A percentile compares a stretch with the other conserved stretches of the same genome.
phyloP scores from a whole-genome alignment of 2,888 invertebrate species.

The Pachliopta kotzebuea region DNA sequence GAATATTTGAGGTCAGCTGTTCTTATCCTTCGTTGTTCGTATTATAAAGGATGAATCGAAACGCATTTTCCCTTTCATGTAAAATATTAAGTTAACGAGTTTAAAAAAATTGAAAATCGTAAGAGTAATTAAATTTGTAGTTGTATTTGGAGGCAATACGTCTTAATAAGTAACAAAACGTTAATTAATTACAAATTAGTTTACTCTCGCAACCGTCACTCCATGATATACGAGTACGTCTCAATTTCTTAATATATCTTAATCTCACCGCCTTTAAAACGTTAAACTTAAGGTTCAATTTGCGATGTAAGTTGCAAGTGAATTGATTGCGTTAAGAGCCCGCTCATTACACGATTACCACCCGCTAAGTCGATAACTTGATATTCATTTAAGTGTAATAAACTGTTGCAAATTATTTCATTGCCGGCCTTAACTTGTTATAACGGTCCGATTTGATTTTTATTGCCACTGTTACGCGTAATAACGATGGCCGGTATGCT shows the following conservation, averaged over 20 bases:
- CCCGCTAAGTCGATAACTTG: slow-evolving; percentile 68
- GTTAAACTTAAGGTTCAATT: slow-evolving; percentile 42
- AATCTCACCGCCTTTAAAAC: slow-evolving; percentile 32
- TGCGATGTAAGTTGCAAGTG: slow-evolving; percentile 32
- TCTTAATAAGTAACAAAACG: slow-evolving; percentile 31
- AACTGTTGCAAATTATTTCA: slow-evolving; percentile 71
- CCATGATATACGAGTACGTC: slow-evolving; percentile 45
- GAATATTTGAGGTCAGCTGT: no score
- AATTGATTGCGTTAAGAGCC: slow-evolving; percentile 42
- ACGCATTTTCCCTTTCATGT: no score
- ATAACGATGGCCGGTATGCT: slow-evolving; percentile 34
- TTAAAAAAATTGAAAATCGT: no score
- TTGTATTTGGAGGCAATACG: not conserved
- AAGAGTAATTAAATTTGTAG: no score
- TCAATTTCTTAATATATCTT: slow-evolving; percentile 41
- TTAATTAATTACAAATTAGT: slow-evolving; percentile 60
- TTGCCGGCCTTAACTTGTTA: slow-evolving; percentile 44
- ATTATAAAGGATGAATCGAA: no score
- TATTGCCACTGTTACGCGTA: slow-evolving; percentile 38
- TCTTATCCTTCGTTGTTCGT: no score
- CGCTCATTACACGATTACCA: slow-evolving; percentile 60
- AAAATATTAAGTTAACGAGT: no score
- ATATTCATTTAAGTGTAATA: slow-evolving; percentile 59
- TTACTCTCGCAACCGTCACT: slow-evolving; percentile 44
- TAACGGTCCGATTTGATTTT: slow-evolving; percentile 46